phyloP scores from a whole-genome alignment of 1,140 invertebrate species.

The Calephelis virginiensis region DNA sequence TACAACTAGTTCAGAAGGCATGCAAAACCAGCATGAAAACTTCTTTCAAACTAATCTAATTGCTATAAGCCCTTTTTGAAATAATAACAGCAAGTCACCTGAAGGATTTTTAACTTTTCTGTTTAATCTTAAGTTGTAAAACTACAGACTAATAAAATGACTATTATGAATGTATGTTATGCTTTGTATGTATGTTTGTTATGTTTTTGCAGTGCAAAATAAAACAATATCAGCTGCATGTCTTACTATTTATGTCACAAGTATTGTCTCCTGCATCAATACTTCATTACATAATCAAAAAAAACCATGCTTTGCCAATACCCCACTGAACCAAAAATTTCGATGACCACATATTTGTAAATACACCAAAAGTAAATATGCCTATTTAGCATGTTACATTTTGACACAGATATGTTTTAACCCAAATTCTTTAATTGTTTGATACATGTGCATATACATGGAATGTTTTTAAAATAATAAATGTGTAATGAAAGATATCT shows the following conservation, averaged over 20 bases:
- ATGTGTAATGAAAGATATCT: not conserved
- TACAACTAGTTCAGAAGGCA: too few relatives aligned
- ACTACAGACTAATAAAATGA: too few relatives aligned
- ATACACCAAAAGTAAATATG: not conserved
- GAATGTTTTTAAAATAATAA: not conserved
- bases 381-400: not conserved
- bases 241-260: not conserved
- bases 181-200: too few relatives aligned
- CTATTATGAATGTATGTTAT: too few relatives aligned
- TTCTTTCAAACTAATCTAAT: too few relatives aligned
- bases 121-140: too few relatives aligned
- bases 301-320: not conserved
- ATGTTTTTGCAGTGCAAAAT: not conserved
- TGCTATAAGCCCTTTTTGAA: too few relatives aligned
- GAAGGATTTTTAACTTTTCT: too few relatives aligned
- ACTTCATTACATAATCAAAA: constrained; percentile 12
- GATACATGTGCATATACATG: not conserved
- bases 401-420: not conserved
- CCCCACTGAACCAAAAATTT: not conserved
- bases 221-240: not conserved
- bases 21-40: too few relatives aligned
- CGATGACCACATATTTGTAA: constrained; percentile 7
- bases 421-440: not conserved
- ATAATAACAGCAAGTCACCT: too few relatives aligned
- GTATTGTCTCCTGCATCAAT: not conserved